These are phyloP conservation scores for Polydrusus tereticollis DNA, from an alignment of 2,888 invertebrate genomes.

Conservation along the genomic window DNA sequence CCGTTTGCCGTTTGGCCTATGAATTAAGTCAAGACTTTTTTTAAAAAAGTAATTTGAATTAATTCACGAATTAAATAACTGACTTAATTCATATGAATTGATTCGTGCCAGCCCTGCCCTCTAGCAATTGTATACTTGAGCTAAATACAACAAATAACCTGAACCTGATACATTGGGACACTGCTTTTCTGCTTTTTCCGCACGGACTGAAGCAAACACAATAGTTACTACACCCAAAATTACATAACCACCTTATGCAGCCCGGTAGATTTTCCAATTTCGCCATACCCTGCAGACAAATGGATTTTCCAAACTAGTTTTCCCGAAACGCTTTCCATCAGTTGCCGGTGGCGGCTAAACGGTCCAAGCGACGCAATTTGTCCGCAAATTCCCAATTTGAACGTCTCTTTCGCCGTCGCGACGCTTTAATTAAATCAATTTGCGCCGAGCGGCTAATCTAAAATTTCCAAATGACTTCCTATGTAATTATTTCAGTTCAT, in stretches of 20 bases:
- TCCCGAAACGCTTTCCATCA: conserved; percentile 25
- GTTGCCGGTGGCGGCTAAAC: conserved; percentile 28
- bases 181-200: background rate
- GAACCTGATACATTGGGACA: no score
- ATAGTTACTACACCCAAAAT: background rate
- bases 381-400: conserved; percentile 43
- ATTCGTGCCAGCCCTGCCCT: no score
- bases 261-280: conserved; percentile 12
- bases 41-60: no score
- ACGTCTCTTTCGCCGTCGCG: conserved; percentile 36
- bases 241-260: background rate
- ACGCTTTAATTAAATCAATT: conserved; percentile 32
- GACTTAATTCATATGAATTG: no score
- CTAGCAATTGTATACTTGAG: no score
- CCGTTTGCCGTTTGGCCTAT: no score
- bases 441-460: conserved; percentile 21
- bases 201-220: background rate
- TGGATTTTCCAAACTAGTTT: conserved; percentile 31
- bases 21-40: no score
- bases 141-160: no score
- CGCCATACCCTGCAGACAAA: conserved; percentile 20
- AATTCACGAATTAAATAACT: no score
- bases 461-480: background rate
- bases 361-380: conserved; percentile 39
- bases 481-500: background rate